phyloP scores from a whole-genome alignment of 2,888 invertebrate genomes.

The Pandemis cinnamomeana region DNA sequence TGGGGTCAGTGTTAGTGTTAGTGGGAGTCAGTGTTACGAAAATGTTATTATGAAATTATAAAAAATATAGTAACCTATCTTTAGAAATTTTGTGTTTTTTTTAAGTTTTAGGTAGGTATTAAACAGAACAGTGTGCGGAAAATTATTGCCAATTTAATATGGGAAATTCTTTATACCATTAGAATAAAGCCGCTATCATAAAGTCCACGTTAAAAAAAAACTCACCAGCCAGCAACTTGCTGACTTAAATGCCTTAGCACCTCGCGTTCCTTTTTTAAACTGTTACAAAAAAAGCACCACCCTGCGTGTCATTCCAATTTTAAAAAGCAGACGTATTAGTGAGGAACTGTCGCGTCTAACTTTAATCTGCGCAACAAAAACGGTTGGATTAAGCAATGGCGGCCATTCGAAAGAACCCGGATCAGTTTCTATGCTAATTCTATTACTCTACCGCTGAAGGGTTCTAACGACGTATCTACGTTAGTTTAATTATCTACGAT shows the following conservation, averaged over 20 bases:
- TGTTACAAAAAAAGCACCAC: background rate
- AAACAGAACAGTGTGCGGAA: no score
- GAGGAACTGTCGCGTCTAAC: background rate
- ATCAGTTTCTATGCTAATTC: constrained; percentile 40
- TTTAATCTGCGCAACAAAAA: constrained; percentile 5
- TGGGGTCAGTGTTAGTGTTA: no score
- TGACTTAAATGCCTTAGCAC: no score
- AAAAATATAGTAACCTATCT: no score
- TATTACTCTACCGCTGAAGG: constrained; percentile 22
- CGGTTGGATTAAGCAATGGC: constrained; percentile 21
- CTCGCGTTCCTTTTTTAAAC: background rate
- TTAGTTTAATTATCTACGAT: constrained; percentile 24
- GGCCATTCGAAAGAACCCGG: constrained; percentile 28
- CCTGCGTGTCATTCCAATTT: background rate
- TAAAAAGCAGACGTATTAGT: background rate
- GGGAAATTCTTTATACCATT: no score
- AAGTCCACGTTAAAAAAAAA: no score
- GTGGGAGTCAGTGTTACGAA: background rate
- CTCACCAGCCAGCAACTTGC: no score
- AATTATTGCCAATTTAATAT: no score
- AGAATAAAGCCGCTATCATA: no score
- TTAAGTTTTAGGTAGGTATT: no score
- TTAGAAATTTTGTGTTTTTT: no score
- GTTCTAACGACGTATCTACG: constrained; percentile 17
- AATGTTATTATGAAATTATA: background rate